phyloP scores from a whole-genome alignment of 2,888 invertebrate genomes.

The Euproctis similis region DNA sequence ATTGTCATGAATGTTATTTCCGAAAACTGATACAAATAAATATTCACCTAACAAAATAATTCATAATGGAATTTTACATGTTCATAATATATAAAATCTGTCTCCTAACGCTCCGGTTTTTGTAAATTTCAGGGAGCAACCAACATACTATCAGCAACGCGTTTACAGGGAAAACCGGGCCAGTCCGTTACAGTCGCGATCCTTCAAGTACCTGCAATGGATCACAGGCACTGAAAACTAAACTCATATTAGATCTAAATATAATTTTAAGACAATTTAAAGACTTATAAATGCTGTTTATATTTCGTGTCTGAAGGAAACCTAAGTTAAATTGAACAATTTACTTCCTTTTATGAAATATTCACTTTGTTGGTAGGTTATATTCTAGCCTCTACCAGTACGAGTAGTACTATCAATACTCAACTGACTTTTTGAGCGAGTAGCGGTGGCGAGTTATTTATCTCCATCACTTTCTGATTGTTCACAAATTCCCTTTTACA shows the following conservation, averaged over 20 bases:
- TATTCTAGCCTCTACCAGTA: too few species aligned
- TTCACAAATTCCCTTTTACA: too few species aligned
- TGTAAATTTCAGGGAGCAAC: conserved; percentile 62
- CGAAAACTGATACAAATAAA: too few species aligned
- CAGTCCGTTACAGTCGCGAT: conserved; percentile 69
- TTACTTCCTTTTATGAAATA: too few species aligned
- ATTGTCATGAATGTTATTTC: too few species aligned
- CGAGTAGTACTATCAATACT: too few species aligned
- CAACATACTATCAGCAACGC: conserved; percentile 46
- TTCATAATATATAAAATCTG: not conserved
- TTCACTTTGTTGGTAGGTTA: too few species aligned
- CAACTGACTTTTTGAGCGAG: too few species aligned
- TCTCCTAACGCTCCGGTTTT: not conserved
- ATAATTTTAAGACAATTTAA: conserved; percentile 29
- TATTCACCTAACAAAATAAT: not conserved
- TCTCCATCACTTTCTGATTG: too few species aligned
- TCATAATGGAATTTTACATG: not conserved
- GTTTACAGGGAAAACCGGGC: conserved; percentile 48
- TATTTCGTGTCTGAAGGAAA: too few species aligned
- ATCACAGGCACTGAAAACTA: conserved; percentile 71
- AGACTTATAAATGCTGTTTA: conserved; percentile 20
- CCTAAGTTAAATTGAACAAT: too few species aligned
- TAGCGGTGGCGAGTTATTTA: too few species aligned
- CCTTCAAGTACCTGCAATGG: conserved; percentile 73
- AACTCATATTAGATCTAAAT: conserved; percentile 22